Evolutionary conservation across 2,888 invertebrate species (phyloP).

Genomic region (Drosophila melanosoma): DNA sequence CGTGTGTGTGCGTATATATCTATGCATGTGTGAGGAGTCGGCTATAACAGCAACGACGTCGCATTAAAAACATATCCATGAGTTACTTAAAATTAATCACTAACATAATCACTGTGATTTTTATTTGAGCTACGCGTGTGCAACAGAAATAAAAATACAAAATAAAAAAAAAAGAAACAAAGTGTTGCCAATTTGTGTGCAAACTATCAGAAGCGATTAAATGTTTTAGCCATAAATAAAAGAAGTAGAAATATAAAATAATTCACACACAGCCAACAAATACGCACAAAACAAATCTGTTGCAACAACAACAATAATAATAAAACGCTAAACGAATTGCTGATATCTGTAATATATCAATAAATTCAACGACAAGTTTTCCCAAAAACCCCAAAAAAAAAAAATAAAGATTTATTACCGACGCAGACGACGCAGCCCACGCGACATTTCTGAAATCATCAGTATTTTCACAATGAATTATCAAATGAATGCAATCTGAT

Average conservation of each 20-base stretch:
- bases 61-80: constrained; percentile 80
- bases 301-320: constrained; percentile 48
- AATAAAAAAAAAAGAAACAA: constrained; percentile 27
- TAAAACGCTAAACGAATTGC: constrained; percentile 34
- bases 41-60: constrained; percentile 60
- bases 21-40: constrained; percentile 19
- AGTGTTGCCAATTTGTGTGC: constrained; percentile 47
- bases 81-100: constrained; percentile 82
- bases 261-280: constrained; percentile 1
- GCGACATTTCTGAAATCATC: constrained; percentile 51
- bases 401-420: constrained; percentile 61
- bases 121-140: constrained; percentile 75
- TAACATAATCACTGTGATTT: constrained; percentile 80
- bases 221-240: constrained; percentile 49
- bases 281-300: constrained; percentile 43
- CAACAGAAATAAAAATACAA: constrained; percentile 51
- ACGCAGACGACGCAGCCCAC: constrained; percentile 68
- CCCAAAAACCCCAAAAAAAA: constrained; percentile 27
- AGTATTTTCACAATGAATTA: constrained; percentile 37
- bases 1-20: constrained; percentile 21
- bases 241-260: constrained; percentile 17
- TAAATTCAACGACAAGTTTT: constrained; percentile 40
- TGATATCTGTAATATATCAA: constrained; percentile 35
- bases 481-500: constrained; percentile 68
- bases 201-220: constrained; percentile 65